Conservation (phyloP, 2,888 invertebrate genomes). For the Eilema caniola region DNA sequence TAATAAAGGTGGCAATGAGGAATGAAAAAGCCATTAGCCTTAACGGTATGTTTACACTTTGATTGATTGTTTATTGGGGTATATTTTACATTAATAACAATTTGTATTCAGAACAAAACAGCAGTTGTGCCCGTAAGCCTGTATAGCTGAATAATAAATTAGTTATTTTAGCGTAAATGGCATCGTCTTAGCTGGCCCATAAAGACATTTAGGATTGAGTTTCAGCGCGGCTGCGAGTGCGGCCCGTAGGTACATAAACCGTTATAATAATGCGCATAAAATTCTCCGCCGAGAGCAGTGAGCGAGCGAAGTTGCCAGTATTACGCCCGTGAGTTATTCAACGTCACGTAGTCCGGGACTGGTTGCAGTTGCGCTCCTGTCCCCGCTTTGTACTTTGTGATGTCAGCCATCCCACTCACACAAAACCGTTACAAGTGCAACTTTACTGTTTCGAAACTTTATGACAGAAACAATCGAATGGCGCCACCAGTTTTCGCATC, state of each 20-base stretch:
- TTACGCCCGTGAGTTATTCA: slow-evolving; percentile 77
- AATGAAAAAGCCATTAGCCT: not conserved
- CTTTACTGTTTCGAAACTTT: slow-evolving; percentile 41
- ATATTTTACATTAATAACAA: slow-evolving; percentile 42
- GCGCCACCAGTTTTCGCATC: slow-evolving; percentile 34
- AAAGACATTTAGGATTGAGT: slow-evolving; percentile 74
- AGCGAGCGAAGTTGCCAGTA: slow-evolving; percentile 70
- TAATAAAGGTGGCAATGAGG: not conserved
- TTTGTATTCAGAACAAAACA: slow-evolving; percentile 56
- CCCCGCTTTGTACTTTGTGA: slow-evolving; percentile 41
- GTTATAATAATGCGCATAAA: slow-evolving; percentile 79
- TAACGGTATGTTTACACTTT: not conserved
- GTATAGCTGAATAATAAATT: slow-evolving; percentile 67
- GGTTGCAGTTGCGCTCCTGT: slow-evolving; percentile 53
- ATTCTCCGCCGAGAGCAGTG: slow-evolving; percentile 69
- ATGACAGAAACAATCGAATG: slow-evolving; percentile 50
- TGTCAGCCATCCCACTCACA: slow-evolving; percentile 38
- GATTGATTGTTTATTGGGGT: not conserved
- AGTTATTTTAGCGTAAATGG: slow-evolving; percentile 70
- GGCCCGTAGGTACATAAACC: slow-evolving; percentile 61
- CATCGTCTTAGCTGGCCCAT: slow-evolving; percentile 66
- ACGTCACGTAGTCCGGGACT: slow-evolving; percentile 69
- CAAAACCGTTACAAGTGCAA: slow-evolving; percentile 40
- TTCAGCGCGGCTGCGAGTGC: slow-evolving; percentile 56
- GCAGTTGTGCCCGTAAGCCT: slow-evolving; percentile 57